Base-by-base conservation (phyloP, 2,888 invertebrate genomes). In the Cylloceria caligata region DNA sequence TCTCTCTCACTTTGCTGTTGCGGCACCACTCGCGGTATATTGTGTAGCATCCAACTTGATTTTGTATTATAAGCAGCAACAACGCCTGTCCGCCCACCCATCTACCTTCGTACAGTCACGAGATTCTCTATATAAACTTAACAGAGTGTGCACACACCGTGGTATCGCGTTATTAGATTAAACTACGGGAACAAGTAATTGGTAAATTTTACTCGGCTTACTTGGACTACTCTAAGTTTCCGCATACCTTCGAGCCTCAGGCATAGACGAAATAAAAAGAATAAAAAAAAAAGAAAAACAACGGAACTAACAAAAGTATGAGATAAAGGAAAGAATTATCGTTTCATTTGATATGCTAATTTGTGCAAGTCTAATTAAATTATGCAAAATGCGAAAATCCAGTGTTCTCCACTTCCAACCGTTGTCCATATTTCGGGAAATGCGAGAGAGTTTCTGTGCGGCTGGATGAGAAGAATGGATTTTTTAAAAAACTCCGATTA, bases 331-430 rank as follows among this genome's bases (percentile, higher is more conserved):
- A 73, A 75, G 76, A 83, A 83, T 83, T 68, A 81, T 83, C 76
- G 81, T 83, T 81, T 45, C 75, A 79, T 76, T 81, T 76, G 83
- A 83, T 83, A 83, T 81, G 83, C 79, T 76, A 81, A 83, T 81
- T 83, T 64, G 45, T 21, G 45, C 49, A 71, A 65, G 74, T 82
- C 76, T 81, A 80, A 84, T 84, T 84, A 84, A 79, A 84, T 84
- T 84, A 84, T 84, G 83, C 79, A 83, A 83, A 83, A 81, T 74
- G 36, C 73, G 68, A 49, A 69, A 62, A 83, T 80, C 36, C 74
- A 52, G 65, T 67, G 71, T 68, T 78, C 69, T 45, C 13, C 49
- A 30, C 72, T 2, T 69, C 39, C 45, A 19, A 36, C 62, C 39
- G n/a, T 45, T 62, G 36, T 64, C 52, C 47, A 42, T 42, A 42